A percentile compares a stretch with the other conserved stretches of the same genome.
phyloP scores from a whole-genome alignment of 2,888 invertebrate genomes.

The Isoperla grammatica region DNA sequence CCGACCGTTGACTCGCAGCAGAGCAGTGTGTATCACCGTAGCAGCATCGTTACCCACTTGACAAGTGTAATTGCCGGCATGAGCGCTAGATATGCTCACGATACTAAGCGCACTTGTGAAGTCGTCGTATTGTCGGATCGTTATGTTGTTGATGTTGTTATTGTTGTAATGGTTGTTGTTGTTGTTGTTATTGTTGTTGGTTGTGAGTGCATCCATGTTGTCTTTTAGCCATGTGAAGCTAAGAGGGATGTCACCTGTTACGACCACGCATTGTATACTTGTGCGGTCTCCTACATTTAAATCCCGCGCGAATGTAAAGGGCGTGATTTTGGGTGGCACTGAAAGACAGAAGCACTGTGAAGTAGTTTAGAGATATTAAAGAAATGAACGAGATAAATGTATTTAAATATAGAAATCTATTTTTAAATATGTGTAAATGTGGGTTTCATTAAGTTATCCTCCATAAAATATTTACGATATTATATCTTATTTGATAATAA shows the following conservation, averaged over 20 bases:
- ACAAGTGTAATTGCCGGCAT: slow-evolving; percentile 56
- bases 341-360: slow-evolving; percentile 37
- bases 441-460: background rate
- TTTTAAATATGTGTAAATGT: no score
- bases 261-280: slow-evolving; percentile 55
- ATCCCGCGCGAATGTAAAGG: slow-evolving; percentile 59
- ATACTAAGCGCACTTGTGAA: slow-evolving; percentile 56
- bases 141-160: slow-evolving; percentile 43
- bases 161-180: slow-evolving; percentile 29
- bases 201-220: slow-evolving; percentile 33
- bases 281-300: slow-evolving; percentile 55
- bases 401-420: no score
- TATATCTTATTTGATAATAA: no score
- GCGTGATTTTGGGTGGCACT: slow-evolving; percentile 61
- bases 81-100: slow-evolving; percentile 51
- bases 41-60: slow-evolving; percentile 54
- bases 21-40: slow-evolving; percentile 53
- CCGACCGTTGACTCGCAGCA: slow-evolving; percentile 53
- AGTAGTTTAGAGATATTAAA: background rate
- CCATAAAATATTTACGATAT: no score
- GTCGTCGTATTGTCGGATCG: slow-evolving; percentile 54
- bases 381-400: no score
- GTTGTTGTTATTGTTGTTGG: slow-evolving; percentile 23
- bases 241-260: slow-evolving; percentile 58
- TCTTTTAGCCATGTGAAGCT: slow-evolving; percentile 60